These are phyloP conservation scores for Agrochola lota DNA, from an alignment of 2,888 invertebrate genomes.

Conservation along the genomic window DNA sequence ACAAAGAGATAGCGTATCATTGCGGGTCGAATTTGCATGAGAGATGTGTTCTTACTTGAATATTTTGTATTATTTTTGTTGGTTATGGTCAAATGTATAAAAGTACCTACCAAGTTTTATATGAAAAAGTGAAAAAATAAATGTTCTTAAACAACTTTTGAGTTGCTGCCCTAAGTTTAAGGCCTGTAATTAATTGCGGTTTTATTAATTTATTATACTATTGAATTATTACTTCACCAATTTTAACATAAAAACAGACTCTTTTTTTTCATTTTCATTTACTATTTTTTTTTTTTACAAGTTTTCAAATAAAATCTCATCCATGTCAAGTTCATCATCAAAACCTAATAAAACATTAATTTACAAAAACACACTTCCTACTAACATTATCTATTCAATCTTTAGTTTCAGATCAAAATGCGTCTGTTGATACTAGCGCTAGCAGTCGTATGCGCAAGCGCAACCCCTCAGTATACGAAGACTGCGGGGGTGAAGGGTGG, in stretches of 20 bases:
- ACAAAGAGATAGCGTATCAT: slow-evolving; percentile 37
- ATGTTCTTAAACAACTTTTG: no score
- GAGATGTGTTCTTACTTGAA: slow-evolving; percentile 3
- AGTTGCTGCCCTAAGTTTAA: neutral
- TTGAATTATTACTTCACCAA: no score
- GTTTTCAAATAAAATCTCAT: neutral
- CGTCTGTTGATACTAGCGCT: slow-evolving; percentile 67
- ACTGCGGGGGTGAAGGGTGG: slow-evolving; percentile 79
- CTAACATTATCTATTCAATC: neutral
- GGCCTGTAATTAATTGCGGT: no score
- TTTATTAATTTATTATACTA: no score
- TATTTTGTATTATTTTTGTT: slow-evolving; percentile 1
- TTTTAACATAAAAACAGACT: neutral
- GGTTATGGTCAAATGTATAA: neutral
- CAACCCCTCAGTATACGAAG: slow-evolving; percentile 72
- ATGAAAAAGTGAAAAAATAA: no score
- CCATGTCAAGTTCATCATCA: no score
- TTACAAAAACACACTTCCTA: neutral
- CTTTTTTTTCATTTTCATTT: neutral
- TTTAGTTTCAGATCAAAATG: slow-evolving; percentile 64
- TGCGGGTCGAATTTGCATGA: slow-evolving; percentile 1
- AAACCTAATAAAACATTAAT: no score
- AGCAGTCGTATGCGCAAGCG: slow-evolving; percentile 67
- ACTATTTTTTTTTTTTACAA: no score
- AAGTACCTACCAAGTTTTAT: neutral